Conservation (phyloP, 2,113 vertebrate genomes). For the Acanthochromis polyacanthus region DNA sequence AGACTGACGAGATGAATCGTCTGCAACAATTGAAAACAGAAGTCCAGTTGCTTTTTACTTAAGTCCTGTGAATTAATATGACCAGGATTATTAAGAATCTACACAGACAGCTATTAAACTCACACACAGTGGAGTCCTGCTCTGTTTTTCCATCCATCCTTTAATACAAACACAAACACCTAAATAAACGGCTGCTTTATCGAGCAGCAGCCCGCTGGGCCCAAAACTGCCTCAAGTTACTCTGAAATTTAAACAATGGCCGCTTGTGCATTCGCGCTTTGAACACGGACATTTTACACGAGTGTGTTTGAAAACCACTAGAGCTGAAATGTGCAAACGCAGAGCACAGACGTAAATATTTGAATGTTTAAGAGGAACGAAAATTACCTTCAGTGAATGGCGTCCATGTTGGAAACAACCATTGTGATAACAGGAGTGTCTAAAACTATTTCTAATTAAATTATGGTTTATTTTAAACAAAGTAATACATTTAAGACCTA, state of each 20-base stretch:
- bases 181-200: neutral
- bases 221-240: neutral
- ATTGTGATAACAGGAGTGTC: slow-evolving; percentile 34
- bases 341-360: neutral
- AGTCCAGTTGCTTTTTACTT: no score
- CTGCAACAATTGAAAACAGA: no score
- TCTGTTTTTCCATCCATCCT: no score
- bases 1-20: no score
- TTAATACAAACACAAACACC: neutral
- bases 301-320: fast-evolving
- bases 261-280: neutral
- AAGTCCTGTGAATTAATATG: no score
- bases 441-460: neutral
- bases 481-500: fast-evolving
- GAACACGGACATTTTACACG: fast-evolving
- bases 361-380: slow-evolving; percentile 20
- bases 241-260: neutral
- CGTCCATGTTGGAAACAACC: slow-evolving; percentile 78
- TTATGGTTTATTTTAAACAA: neutral
- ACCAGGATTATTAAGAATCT: no score
- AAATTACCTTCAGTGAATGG: slow-evolving; percentile 79
- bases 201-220: slow-evolving; percentile 26
- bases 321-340: fast-evolving
- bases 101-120: neutral
- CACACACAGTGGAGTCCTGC: neutral